These are phyloP conservation scores for Poicephalus meyeri DNA, from an alignment of 2,113 vertebrate genomes.

Conservation along the genomic window DNA sequence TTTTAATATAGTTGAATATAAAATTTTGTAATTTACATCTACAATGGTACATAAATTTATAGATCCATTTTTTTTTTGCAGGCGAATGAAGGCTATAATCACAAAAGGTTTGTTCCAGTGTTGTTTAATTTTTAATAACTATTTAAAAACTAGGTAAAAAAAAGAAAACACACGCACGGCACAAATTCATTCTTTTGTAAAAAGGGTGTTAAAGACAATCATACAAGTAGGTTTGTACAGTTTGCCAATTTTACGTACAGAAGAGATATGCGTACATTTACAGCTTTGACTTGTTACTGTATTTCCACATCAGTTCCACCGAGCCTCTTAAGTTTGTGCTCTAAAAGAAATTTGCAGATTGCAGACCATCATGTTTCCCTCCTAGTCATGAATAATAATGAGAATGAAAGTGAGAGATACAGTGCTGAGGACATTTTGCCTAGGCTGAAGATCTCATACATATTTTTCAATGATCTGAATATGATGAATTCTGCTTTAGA, in stretches of 20 bases:
- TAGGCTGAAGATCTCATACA: conserved; percentile 51
- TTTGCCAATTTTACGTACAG: background rate
- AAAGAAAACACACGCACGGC: background rate
- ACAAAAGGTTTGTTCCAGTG: conserved; percentile 76
- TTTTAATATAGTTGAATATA: conserved; percentile 88
- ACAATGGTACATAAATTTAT: conserved; percentile 85
- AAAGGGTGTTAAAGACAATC: conserved; percentile 72
- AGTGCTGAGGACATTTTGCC: conserved; percentile 53
- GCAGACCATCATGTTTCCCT: conserved; percentile 57
- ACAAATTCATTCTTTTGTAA: conserved; percentile 73
- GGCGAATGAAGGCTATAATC: conserved; percentile 77
- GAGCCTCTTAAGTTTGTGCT: conserved; percentile 50
- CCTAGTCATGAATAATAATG: conserved; percentile 66
- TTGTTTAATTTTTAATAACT: conserved; percentile 85
- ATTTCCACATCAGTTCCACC: conserved; percentile 39
- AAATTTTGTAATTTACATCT: conserved; percentile 88
- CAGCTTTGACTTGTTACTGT: conserved; percentile 12
- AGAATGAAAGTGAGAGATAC: conserved; percentile 49
- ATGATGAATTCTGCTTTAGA: conserved; percentile 59
- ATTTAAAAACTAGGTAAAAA: conserved; percentile 72
- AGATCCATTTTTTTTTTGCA: conserved; percentile 80
- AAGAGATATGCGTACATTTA: background rate
- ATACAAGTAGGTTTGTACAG: conserved; percentile 56
- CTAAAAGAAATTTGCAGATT: conserved; percentile 71
- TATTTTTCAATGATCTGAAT: conserved; percentile 62